Conservation (phyloP, 2,888 invertebrate genomes). For the Tribolium freemani region DNA sequence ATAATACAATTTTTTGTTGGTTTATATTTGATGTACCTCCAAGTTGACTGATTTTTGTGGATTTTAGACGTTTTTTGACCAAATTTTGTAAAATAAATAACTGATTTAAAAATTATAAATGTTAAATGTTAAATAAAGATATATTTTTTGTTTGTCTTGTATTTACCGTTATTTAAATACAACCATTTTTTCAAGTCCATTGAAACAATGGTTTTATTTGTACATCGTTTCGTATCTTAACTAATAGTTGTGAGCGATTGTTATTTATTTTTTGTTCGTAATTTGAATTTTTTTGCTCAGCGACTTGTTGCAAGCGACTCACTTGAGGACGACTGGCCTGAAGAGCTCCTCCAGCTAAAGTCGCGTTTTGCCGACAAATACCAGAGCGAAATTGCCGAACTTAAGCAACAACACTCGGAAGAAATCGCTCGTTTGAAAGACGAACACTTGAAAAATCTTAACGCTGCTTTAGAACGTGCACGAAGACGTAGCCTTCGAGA, state of each 20-base stretch:
- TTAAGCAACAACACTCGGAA: slow-evolving; percentile 72
- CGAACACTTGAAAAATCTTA: slow-evolving; percentile 60
- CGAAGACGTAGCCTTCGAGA: slow-evolving; percentile 60
- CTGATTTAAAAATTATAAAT: too few relatives aligned
- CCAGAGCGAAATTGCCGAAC: slow-evolving; percentile 72
- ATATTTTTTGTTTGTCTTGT: too few relatives aligned
- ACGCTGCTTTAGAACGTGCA: slow-evolving; percentile 62
- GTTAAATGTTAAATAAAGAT: too few relatives aligned
- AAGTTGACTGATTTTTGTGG: too few relatives aligned
- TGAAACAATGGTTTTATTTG: too few relatives aligned
- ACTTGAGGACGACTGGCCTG: slow-evolving; percentile 83
- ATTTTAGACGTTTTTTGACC: too few relatives aligned
- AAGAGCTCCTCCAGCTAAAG: slow-evolving; percentile 79
- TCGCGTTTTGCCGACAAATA: slow-evolving; percentile 81
- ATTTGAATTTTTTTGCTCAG: slow-evolving; percentile 66
- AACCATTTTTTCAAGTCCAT: too few relatives aligned
- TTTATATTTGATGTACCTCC: too few relatives aligned
- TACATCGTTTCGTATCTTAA: background rate
- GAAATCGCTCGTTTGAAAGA: slow-evolving; percentile 72
- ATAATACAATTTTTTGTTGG: too few relatives aligned
- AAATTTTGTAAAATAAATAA: too few relatives aligned
- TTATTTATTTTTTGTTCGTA: background rate
- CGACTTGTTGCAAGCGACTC: slow-evolving; percentile 78
- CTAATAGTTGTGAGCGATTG: too few relatives aligned
- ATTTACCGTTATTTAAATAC: too few relatives aligned